Conservation (phyloP, 1,140 invertebrate genomes). For the Micrasema longulum region DNA sequence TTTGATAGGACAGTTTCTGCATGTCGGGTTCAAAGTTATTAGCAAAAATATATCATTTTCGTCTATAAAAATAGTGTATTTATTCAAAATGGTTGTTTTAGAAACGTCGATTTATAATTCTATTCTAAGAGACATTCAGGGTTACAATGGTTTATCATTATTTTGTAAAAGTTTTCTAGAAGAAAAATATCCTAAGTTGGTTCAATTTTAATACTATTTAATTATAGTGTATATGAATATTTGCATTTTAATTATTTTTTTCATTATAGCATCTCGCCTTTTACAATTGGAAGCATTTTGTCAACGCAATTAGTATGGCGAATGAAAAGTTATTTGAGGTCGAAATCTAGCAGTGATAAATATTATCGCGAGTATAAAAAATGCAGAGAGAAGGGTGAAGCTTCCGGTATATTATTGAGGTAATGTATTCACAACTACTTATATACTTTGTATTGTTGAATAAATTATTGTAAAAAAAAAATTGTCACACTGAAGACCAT, state of each 20-base stretch:
- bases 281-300: constrained; percentile 68
- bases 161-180: constrained; percentile 57
- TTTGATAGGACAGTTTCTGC: no score
- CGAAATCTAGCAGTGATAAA: constrained; percentile 52
- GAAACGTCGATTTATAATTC: constrained; percentile 45
- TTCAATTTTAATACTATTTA: constrained; percentile 7
- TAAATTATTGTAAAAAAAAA: no score
- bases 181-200: constrained; percentile 57
- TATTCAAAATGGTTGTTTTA: background rate
- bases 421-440: constrained; percentile 59
- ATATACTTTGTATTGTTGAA: no score
- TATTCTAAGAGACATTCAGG: constrained; percentile 55
- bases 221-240: no score
- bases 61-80: no score
- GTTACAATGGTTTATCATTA: constrained; percentile 57
- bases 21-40: no score
- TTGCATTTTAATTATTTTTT: no score
- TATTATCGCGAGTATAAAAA: constrained; percentile 58
- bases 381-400: constrained; percentile 56
- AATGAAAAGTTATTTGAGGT: constrained; percentile 64
- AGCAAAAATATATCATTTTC: no score
- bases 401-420: constrained; percentile 70
- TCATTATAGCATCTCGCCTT: constrained; percentile 55
- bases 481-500: no score
- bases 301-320: constrained; percentile 62